Conservation (phyloP, 2,797 vertebrate species). For the Enteromius argenteus region DNA sequence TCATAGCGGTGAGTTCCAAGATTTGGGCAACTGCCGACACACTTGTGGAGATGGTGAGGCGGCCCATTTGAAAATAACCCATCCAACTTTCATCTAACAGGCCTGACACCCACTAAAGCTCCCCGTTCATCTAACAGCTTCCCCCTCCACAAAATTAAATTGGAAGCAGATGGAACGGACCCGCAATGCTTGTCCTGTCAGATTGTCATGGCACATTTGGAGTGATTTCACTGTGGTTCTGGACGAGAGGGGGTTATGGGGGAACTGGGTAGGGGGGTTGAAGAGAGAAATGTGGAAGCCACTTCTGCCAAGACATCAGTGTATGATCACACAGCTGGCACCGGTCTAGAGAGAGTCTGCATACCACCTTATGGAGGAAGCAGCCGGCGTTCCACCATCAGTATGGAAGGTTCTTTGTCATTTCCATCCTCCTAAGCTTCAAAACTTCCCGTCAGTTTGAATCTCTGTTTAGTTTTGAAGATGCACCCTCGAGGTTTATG, state of each 20-base stretch:
- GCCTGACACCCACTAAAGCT: constrained; percentile 55
- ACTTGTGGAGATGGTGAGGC: constrained; percentile 83
- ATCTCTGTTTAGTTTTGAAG: constrained; percentile 35
- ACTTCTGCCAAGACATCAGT: constrained; percentile 64
- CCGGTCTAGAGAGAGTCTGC: constrained; percentile 42
- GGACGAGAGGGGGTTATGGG: constrained; percentile 55
- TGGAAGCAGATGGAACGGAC: constrained; percentile 83
- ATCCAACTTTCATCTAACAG: constrained; percentile 60
- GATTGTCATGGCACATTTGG: constrained; percentile 76
- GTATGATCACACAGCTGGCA: constrained; percentile 63
- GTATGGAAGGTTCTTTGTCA: constrained; percentile 30
- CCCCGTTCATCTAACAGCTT: constrained; percentile 46
- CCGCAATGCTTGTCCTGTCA: constrained; percentile 73
- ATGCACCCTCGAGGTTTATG: constrained; percentile 28
- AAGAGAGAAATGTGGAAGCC: constrained; percentile 63
- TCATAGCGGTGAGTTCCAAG: constrained; percentile 82
- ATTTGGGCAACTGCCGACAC: constrained; percentile 78
- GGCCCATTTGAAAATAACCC: constrained; percentile 79
- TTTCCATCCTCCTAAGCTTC: constrained; percentile 14
- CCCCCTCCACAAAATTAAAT: constrained; percentile 78
- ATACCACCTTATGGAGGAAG: constrained; percentile 40
- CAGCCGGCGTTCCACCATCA: constrained; percentile 23
- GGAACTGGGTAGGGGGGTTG: constrained; percentile 46
- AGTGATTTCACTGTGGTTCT: constrained; percentile 74
- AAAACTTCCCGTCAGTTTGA: constrained; percentile 28